Evolutionary conservation across 1,140 invertebrate species (phyloP).

Genomic region (Saxidomus purpurata): DNA sequence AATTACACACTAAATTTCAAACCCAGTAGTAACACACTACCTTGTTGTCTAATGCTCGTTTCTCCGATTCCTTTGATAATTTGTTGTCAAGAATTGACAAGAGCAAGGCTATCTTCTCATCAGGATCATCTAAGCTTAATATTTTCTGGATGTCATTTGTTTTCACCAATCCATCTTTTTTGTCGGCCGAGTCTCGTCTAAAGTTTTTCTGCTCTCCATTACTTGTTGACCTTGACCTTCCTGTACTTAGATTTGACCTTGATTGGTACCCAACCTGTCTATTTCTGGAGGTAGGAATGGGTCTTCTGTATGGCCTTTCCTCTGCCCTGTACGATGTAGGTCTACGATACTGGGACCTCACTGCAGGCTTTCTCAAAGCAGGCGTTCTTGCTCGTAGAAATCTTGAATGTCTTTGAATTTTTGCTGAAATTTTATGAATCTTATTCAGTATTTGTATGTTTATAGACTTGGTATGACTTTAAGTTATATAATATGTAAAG

Average conservation of each 20-base stretch:
- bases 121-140: conserved; percentile 57
- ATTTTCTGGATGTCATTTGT: conserved; percentile 66
- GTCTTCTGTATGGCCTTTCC: neutral
- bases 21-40: neutral
- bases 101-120: conserved; percentile 55
- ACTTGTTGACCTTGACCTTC: conserved; percentile 2
- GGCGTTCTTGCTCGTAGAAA: conserved; percentile 24
- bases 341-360: neutral
- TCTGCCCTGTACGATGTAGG: neutral
- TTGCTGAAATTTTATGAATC: neutral
- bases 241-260: neutral
- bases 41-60: neutral
- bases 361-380: neutral
- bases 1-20: too few species aligned
- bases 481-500: too few species aligned
- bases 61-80: neutral
- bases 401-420: neutral
- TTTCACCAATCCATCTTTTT: neutral
- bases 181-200: neutral
- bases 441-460: too few species aligned
- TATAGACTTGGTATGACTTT: too few species aligned
- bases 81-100: conserved; percentile 36
- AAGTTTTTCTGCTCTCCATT: neutral
- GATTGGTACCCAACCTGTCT: conserved; percentile 17
- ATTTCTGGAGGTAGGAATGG: conserved; percentile 5